phyloP scores from a whole-genome alignment of 2,113 vertebrate species.

The Danionella cerebrum region DNA sequence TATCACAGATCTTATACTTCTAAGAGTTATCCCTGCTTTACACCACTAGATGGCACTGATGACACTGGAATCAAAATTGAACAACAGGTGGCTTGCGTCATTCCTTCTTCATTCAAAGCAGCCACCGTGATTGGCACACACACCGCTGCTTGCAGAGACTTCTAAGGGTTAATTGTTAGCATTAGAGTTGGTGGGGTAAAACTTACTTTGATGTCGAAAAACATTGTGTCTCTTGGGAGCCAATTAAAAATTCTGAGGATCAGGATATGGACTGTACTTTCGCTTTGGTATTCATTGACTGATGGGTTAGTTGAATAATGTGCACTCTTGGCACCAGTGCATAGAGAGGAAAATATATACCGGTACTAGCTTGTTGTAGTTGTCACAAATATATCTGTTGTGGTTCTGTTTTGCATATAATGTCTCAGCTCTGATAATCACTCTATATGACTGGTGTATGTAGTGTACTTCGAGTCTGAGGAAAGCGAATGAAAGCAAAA shows the following conservation, averaged over 20 bases:
- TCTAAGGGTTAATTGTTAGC: neutral
- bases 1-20: too few relatives aligned
- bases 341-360: conserved; percentile 20
- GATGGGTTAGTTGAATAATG: conserved; percentile 55
- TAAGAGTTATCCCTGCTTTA: too few relatives aligned
- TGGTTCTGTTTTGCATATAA: conserved; percentile 16
- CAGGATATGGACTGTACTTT: conserved; percentile 35
- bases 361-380: conserved; percentile 31
- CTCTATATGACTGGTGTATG: neutral
- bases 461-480: neutral
- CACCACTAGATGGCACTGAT: too few relatives aligned
- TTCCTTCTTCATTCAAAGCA: too few relatives aligned
- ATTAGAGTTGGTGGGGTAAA: conserved; percentile 30
- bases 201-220: conserved; percentile 47
- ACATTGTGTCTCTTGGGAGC: conserved; percentile 51
- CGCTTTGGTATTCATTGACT: conserved; percentile 47
- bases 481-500: neutral
- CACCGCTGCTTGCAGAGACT: too few relatives aligned
- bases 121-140: too few relatives aligned
- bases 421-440: neutral
- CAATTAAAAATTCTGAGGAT: conserved; percentile 60
- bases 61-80: too few relatives aligned
- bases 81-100: too few relatives aligned
- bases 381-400: conserved; percentile 38
- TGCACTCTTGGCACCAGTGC: conserved; percentile 38